Conservation (phyloP, 2,113 vertebrate species). For the Ceuthmochares aereus region DNA sequence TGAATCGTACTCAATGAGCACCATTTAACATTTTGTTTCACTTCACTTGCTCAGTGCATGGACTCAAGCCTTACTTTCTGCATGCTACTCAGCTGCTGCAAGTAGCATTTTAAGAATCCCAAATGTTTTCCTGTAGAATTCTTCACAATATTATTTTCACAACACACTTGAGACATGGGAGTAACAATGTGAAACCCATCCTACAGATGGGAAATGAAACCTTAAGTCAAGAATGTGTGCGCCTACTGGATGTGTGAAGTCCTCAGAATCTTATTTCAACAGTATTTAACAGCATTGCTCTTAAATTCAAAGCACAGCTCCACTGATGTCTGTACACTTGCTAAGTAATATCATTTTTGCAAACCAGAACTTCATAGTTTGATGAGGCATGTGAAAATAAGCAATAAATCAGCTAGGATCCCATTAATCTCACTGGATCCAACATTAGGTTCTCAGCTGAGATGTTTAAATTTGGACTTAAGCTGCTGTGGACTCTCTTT, state of each 20-base stretch:
- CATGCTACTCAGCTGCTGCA: neutral
- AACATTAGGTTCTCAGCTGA: neutral
- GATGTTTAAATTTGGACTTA: neutral
- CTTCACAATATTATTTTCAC: neutral
- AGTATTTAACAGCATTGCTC: neutral
- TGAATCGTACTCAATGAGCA: neutral
- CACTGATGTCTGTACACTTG: neutral
- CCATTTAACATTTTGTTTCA: neutral
- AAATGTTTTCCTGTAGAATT: neutral
- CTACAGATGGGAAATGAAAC: neutral
- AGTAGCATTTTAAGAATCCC: neutral
- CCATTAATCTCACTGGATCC: neutral
- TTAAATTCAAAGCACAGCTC: neutral
- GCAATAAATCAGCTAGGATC: neutral
- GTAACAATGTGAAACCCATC: neutral
- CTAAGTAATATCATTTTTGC: neutral
- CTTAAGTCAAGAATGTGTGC: neutral
- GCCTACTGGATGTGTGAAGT: neutral
- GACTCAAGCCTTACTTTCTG: neutral
- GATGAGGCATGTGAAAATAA: neutral
- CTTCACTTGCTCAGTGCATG: neutral
- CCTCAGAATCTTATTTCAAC: neutral
- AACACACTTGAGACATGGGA: neutral
- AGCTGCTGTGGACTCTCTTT: neutral
- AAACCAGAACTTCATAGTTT: neutral